Evolutionary conservation across 2,888 invertebrate species (phyloP), one percentile per base, ranked within the genome.

Genomic region (Acanthosepion esculentum): DNA sequence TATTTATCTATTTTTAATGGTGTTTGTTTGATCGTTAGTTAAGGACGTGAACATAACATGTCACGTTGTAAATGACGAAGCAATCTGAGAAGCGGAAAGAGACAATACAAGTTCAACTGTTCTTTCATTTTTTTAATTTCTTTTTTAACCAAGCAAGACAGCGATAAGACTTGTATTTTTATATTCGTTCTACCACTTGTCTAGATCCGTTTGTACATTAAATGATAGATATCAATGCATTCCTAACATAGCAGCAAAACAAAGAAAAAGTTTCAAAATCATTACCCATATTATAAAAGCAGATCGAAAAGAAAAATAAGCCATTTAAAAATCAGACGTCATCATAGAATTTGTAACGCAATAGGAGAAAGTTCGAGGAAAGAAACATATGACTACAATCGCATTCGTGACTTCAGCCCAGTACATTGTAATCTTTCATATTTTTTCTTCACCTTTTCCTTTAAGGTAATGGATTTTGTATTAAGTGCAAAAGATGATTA

Each of bases 141-240:
- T 78, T 78, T 78, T 78, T 78, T 78, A 78, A 78, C 78, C 78
- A 78, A 78, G n/a, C n/a, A 78, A 78, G 15, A 78, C 78, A 78
- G 78, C 33, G 33, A 78, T 23, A 59, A 20, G 23, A 59, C 23
- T 23, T 6, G 33, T 64, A 29, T 78, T 78, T 78, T 78, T 78
- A n/a, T 15, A 33, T 18, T 18, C n/a, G 78, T 78, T n/a, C n/a
- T 23, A 59, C 59, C 59, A 23, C 59, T 23, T 55, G 55, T 55
- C 55, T 59, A 59, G 6, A 20, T 59, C 23, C 59, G 59, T 59
- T 59, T 59, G 23, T 23, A 78, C 12, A n/a, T 33, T 78, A 33
- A n/a, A 78, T n/a, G n/a, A 78, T 5, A 5, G n/a, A 33, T 18
- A 78, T 78, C n/a, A n/a, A 33, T 78, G 15, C n/a, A 78, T 78